Base-by-base conservation (phyloP, 2,797 vertebrate species). In the Clarias pachynema region DNA sequence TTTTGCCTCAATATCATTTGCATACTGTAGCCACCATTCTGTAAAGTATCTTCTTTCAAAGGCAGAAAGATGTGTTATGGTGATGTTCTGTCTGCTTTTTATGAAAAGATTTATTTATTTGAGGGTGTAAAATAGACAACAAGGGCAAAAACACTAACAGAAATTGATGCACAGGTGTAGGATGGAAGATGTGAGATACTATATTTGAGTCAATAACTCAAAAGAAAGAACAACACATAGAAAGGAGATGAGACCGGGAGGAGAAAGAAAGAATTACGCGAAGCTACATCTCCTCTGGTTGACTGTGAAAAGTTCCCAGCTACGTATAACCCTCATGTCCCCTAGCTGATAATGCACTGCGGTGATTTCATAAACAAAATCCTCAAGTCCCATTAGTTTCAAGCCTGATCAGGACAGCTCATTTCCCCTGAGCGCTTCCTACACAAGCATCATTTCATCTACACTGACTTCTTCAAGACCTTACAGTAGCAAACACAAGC, bases 281-380 rank as follows among this genome's bases (percentile, higher is more conserved):
- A 82, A 72, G 53, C 16, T 37, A 56, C 15, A 40, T 83, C 79
- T 65, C 65, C 20, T 75, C 34, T n/a, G 57, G 73, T 37, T 68
- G 44, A 72, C 65, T 40, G 44, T 84, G 72, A 79, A 49, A 70
- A 79, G 80, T 56, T 68, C 75, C 59, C 31, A 22, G 56, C 56
- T 74, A 40, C 37, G 37, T 40, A 70, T 40, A 79, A 75, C 77
- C 79, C 73, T 49, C 69, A 66, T 62, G 81, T 84, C 86, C 83
- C 65, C 82, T 10, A 59, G 83, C 78, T 85, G 86, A 87, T 88
- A 86, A 88, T 85, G 77, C 72, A 87, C 81, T 82, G 73, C 74
- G 63, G 80, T 87, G 85, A 85, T 86, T 89, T 86, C 87, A 88
- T 83, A 79, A 82, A 83, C 83, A 82, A 86, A 88, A 87, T 84